Evolutionary conservation across 2,888 invertebrate genomes (phyloP).

Genomic region (Agapostemon virescens): DNA sequence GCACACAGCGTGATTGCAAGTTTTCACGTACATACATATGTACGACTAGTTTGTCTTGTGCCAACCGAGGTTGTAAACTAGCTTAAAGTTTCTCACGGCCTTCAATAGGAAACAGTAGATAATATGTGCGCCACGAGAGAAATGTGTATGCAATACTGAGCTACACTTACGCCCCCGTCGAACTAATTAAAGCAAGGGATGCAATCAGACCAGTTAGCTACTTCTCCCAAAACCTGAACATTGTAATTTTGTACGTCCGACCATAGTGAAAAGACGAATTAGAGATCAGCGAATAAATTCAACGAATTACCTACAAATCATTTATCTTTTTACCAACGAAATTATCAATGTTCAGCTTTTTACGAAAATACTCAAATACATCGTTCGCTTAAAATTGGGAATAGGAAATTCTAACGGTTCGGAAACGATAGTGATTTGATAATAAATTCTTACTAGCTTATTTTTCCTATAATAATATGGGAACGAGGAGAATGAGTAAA

Average conservation of each 20-base stretch:
- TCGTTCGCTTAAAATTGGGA: no score
- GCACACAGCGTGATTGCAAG: constrained; percentile 60
- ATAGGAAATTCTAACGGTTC: no score
- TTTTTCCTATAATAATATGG: no score
- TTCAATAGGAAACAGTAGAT: constrained; percentile 56
- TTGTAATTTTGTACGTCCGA: constrained; percentile 29
- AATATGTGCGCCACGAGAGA: constrained; percentile 50
- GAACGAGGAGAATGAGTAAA: no score
- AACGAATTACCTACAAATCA: neutral
- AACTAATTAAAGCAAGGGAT: constrained; percentile 67
- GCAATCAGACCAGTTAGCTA: constrained; percentile 21
- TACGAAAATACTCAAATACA: no score
- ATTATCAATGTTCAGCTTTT: neutral
- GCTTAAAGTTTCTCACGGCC: constrained; percentile 70
- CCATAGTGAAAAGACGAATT: neutral
- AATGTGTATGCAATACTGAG: constrained; percentile 54
- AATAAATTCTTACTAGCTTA: no score
- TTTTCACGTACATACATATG: constrained; percentile 63
- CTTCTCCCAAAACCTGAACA: constrained; percentile 20
- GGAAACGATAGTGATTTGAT: no score
- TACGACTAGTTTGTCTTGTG: constrained; percentile 46
- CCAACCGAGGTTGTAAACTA: constrained; percentile 50
- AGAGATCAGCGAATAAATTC: neutral
- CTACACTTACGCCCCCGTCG: constrained; percentile 66
- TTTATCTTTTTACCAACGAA: neutral